Evolutionary conservation across 2,888 invertebrate species (phyloP), one percentile per base, ranked within the genome.

Genomic region (Sisyra terminalis): DNA sequence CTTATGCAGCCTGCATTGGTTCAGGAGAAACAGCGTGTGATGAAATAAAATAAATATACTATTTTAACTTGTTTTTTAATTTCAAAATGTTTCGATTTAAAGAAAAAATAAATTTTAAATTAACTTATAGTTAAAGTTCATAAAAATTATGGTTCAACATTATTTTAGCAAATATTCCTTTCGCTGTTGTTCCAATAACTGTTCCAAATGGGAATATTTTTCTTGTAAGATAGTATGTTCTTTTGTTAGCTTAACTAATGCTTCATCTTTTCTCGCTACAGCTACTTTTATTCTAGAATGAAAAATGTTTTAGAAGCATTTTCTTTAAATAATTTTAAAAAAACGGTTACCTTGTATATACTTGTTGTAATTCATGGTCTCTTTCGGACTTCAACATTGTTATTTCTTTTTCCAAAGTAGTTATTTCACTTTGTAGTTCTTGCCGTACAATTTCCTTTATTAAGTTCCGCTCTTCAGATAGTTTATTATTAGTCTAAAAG

Each of bases 261-360:
- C 72, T 3, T 83, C 75, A 55, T 87, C 84, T 57, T 87, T 87
- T 46, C 82, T 75, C 1, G 79, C 76, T 14, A 88, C 75, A 1
- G 86, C 80, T 45, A 83, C 73, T 60, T 84, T 86, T 11, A 88
- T 83, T 53, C 86, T 84, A 53, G 39, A 60, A 52, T 11, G 1
- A 39, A 39, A 39, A n/a, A n/a, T n/a, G n/a, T n/a, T n/a, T n/a
- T n/a, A n/a, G n/a, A n/a, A n/a, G n/a, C n/a, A n/a, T n/a, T n/a
- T n/a, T n/a, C n/a, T n/a, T n/a, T n/a, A n/a, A n/a, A n/a, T n/a
- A n/a, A n/a, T n/a, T n/a, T n/a, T n/a, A n/a, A n/a, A n/a, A n/a
- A 24, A 24, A 7, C 7, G 34, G 6, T 14, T 54, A 84, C 85
- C 83, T 78, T 54, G 81, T 78, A 55, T 85, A 83, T 1, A 87